Evolutionary conservation across 2,797 vertebrate genomes (phyloP).

Genomic region (Myoxocephalus aenaeus): DNA sequence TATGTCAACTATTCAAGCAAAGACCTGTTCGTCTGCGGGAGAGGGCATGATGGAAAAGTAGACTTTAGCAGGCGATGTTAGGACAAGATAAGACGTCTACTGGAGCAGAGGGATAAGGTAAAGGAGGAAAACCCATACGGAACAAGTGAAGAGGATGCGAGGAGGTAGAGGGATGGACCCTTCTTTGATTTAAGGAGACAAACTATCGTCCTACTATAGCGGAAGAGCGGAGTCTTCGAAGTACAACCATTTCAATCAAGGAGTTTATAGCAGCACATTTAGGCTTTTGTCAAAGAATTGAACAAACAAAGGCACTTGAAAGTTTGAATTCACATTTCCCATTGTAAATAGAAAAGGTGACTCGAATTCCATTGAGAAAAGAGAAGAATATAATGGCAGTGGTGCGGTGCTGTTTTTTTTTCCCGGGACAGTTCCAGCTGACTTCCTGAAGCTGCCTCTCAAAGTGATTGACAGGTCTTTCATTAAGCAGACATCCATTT

Average conservation of each 20-base stretch:
- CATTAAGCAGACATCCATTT: neutral
- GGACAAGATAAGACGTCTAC: constrained; percentile 12
- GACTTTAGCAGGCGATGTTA: constrained; percentile 1
- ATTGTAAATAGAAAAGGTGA: neutral
- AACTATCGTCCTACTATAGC: no score
- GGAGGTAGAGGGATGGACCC: neutral
- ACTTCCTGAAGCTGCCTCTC: neutral
- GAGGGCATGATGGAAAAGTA: constrained; percentile 34
- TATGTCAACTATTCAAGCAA: constrained; percentile 60
- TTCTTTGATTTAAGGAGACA: constrained; percentile 9
- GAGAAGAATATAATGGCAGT: neutral
- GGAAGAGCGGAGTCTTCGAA: constrained; percentile 44
- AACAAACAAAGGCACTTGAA: constrained; percentile 26
- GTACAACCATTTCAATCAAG: constrained; percentile 50
- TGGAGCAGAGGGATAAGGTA: neutral
- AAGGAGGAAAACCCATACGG: neutral
- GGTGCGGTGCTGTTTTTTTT: neutral
- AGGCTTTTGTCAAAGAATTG: constrained; percentile 49
- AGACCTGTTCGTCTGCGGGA: constrained; percentile 23
- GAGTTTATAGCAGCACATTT: constrained; percentile 61
- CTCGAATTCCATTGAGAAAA: neutral
- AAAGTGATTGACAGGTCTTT: neutral
- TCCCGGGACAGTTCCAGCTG: neutral
- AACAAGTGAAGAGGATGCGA: neutral
- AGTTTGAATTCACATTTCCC: neutral